Conservation (phyloP, 2,113 vertebrate genomes). For the Tinamus guttatus region DNA sequence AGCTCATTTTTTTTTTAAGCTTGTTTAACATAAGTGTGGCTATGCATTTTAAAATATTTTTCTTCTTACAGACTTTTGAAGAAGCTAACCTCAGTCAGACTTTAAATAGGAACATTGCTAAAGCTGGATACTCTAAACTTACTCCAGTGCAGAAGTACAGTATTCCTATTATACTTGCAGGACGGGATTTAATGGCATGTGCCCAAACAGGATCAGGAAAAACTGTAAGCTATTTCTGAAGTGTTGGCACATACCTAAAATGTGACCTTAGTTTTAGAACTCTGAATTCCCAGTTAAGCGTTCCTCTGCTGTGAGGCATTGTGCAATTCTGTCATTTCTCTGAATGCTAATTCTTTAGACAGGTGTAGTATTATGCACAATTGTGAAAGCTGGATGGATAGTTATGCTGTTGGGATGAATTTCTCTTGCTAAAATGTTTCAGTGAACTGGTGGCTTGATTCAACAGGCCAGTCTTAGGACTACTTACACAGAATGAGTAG, state of each 20-base stretch:
- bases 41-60: not conserved
- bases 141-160: conserved; percentile 97
- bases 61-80: conserved; percentile 83
- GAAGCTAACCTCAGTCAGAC: conserved; percentile 86
- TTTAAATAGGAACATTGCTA: conserved; percentile 84
- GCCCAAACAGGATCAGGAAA: conserved; percentile 98
- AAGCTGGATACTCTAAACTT: conserved; percentile 90
- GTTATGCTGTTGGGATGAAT: not conserved
- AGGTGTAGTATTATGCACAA: not conserved
- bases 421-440: not conserved
- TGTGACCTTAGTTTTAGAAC: not conserved
- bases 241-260: not conserved
- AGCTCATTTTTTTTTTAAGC: not conserved
- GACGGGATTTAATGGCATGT: conserved; percentile 96
- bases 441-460: not conserved
- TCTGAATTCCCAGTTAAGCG: not conserved
- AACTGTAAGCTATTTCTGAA: conserved; percentile 83
- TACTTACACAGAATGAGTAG: not conserved
- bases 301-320: not conserved
- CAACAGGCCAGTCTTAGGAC: not conserved
- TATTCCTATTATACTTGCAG: conserved; percentile 88
- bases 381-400: fast-evolving
- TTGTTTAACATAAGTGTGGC: not conserved
- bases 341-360: too few relatives aligned
- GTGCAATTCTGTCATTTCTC: not conserved